Evolutionary conservation across 2,888 invertebrate genomes (phyloP), one percentile per base, ranked within the genome.

Genomic region (Anthoptus insignis): DNA sequence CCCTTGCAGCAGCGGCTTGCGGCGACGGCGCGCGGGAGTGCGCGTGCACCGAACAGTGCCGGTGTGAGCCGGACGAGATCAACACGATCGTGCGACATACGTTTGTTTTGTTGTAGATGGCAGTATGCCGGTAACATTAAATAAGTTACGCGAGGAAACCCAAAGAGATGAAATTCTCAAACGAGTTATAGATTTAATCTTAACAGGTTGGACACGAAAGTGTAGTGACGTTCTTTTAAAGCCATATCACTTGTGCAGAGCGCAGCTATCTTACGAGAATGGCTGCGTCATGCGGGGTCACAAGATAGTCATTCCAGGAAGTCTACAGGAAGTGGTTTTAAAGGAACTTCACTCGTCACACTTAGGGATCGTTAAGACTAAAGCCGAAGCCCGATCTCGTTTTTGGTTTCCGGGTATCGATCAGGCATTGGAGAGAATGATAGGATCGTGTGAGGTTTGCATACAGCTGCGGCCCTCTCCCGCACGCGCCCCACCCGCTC

Each of bases 321-420:
- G 14, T 0, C 53, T 65, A 9, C 24, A 57, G 8, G 53, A 60
- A n/a, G 19, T 19, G 2, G 34, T 71, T 22, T 49, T 70, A 21
- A 29, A 59, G 6, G 69, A 72, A 14, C 54, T 72, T n/a, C 68
- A 71, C 34, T 29, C 24, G 0, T 47, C 67, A 1, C 68, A 72
- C 60, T 63, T 70, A 19, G 69, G 71, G 1, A 61, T 70, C 9
- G 50, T 65, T 19, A 71, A 73, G 61, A 69, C 60, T 32, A 73
- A 69, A 61, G 68, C 72, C 3, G 72, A 75, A 64, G 75, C 74
- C 7, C 67, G 76, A 1, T 64, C 67, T 2, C 45, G 75, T 9
- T 66, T 76, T 2, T 65, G 72, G 72, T 74, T 64, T 45, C 68
- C 71, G 6, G 67, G 70, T 0, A 59, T 72, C 19, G 66, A 69